Base-by-base conservation (phyloP, 2,113 vertebrate species). In the Pao palembangensis region DNA sequence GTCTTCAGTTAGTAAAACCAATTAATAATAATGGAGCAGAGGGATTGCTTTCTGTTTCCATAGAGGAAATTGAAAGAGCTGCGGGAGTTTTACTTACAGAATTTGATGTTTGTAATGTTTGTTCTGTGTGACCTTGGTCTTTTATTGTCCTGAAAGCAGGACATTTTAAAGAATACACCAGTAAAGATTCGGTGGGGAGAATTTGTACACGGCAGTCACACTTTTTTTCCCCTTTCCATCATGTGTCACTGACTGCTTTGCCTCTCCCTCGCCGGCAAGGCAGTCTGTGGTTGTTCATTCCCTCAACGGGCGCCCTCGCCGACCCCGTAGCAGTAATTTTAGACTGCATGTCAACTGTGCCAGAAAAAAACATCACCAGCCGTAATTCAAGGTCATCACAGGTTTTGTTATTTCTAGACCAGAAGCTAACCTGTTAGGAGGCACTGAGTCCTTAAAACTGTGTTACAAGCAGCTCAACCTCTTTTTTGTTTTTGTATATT, bases 311-410 rank as follows among this genome's bases (percentile, higher is more conserved):
- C 68, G 67, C 76, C 86, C 84, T 81, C 58, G 0, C 55, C 86
- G 88, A 89, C 89, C 90, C 82, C 80, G 73, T 71, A 84, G 85
- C 83, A 82, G 88, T 90, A 90, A 92, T 92, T 90, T 89, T 88
- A 87, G 86, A 88, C 79, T 85, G 80, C 74, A 83, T 87, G 87
- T 87, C 58, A 60, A 71, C 83, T 69, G 77, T 78, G 84, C 87
- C 79, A 87, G 73, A 69, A 76, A 28, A 28, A 85, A 69, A 64
- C 71, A 69, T 72, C 66, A 71, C 73, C 50, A 57, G 69, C 78
- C 17, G n/a, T 87, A 88, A 87, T 87, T 86, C 87, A 90, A 91
- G 90, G 88, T 91, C 85, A 89, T 72, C 55, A 53, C 47, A 19
- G 25, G 73, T 49, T 49, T 49, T 87, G 15, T 34, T 21, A 28